These are phyloP conservation scores for Leuciscus waleckii DNA, from an alignment of 2,797 vertebrate species.

Conservation along the genomic window DNA sequence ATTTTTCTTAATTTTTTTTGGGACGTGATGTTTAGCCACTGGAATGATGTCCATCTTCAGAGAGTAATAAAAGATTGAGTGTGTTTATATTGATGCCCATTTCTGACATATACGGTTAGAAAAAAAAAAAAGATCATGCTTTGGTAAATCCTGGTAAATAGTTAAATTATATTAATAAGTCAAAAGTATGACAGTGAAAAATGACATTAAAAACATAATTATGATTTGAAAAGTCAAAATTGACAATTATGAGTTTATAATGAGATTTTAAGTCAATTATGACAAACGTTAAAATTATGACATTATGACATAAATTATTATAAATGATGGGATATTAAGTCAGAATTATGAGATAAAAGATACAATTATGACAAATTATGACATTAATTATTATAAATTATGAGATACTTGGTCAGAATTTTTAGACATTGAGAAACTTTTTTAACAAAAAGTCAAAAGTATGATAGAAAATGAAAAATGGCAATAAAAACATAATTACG, in stretches of 20 bases:
- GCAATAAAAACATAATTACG: no score
- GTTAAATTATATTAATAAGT: no score
- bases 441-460: not conserved
- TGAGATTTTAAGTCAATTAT: not conserved
- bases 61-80: not conserved
- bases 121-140: not conserved
- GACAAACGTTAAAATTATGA: not conserved
- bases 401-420: not conserved
- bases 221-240: no score
- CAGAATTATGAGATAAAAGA: no score
- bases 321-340: no score
- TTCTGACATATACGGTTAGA: not conserved
- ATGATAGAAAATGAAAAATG: no score
- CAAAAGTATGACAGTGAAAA: no score
- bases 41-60: not conserved
- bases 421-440: no score
- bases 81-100: not conserved
- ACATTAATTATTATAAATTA: no score
- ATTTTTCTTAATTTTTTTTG: constrained; percentile 69
- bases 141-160: not conserved
- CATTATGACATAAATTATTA: not conserved
- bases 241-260: not conserved
- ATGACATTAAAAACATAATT: no score
- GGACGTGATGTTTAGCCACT: constrained; percentile 68
- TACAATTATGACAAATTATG: no score